A percentile compares a stretch with the other conserved stretches of the same genome.
These are phyloP conservation scores for Murina feae DNA, from an alignment of 2,113 vertebrate genomes.

Conservation along the genomic window DNA sequence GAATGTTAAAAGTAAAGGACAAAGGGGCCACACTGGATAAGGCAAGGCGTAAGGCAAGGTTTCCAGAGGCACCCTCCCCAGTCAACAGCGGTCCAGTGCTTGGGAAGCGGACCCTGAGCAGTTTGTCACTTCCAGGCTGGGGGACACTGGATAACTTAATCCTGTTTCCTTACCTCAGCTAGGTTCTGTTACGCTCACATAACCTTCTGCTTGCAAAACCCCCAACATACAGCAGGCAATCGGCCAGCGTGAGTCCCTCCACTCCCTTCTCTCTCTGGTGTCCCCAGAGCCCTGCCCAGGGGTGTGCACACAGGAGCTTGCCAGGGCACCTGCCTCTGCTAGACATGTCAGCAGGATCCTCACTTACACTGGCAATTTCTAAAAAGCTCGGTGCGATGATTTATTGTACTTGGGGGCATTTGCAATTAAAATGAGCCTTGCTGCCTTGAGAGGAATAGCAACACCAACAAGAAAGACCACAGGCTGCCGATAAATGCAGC, in stretches of 20 bases:
- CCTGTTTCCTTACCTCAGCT: neutral
- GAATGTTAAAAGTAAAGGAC: neutral
- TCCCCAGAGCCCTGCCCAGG: neutral
- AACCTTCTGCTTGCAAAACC: neutral
- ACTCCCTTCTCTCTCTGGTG: neutral
- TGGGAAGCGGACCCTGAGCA: neutral
- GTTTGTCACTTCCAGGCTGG: neutral
- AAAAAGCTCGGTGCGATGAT: neutral
- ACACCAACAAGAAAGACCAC: neutral
- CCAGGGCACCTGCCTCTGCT: neutral
- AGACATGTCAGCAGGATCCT: neutral
- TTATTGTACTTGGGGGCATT: neutral
- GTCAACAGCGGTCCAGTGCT: rapidly evolving
- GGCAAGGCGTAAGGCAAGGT: rapidly evolving
- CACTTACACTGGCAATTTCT: neutral
- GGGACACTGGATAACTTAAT: neutral
- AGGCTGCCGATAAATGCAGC: neutral
- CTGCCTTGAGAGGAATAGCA: neutral
- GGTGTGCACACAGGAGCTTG: neutral
- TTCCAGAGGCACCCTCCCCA: neutral
- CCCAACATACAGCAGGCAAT: neutral
- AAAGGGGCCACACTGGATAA: neutral
- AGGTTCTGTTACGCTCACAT: neutral
- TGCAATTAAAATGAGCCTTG: neutral
- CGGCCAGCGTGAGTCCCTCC: neutral